Percentiles rank a stretch among this genome's conserved stretches.
Conservation (phyloP, 2,888 invertebrate genomes). For the Lithophane socia region DNA sequence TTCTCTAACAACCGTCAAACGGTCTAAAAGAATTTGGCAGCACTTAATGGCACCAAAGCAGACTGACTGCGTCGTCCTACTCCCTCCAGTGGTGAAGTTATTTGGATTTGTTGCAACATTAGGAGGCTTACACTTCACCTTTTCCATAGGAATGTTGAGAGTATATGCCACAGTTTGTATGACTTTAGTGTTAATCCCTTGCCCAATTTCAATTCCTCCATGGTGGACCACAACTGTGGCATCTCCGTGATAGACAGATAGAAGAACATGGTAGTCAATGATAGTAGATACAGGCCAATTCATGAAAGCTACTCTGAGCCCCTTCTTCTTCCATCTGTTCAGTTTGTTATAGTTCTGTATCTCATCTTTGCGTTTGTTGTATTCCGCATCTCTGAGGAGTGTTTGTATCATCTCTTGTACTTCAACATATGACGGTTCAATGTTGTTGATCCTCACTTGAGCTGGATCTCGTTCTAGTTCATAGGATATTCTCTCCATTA, state of each 20-base stretch:
- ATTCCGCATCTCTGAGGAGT: conserved; percentile 84
- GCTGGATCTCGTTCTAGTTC: conserved; percentile 89
- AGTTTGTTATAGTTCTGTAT: conserved; percentile 91
- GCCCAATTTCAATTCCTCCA: conserved; percentile 94
- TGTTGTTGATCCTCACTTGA: conserved; percentile 84
- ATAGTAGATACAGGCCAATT: conserved; percentile 90
- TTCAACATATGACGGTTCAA: conserved; percentile 84
- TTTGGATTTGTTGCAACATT: conserved; percentile 92
- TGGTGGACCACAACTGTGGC: conserved; percentile 93
- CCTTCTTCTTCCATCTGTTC: conserved; percentile 95
- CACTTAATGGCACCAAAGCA: conserved; percentile 81
- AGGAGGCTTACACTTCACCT: conserved; percentile 92
- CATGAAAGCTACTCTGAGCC: conserved; percentile 92
- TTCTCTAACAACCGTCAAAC: conserved; percentile 84
- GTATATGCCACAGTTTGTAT: conserved; percentile 92
- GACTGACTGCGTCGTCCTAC: conserved; percentile 81
- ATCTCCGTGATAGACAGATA: conserved; percentile 93
- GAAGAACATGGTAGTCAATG: conserved; percentile 90
- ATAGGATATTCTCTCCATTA: conserved; percentile 92
- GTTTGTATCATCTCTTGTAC: conserved; percentile 75
- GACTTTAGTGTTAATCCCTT: conserved; percentile 94
- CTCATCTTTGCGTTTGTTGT: conserved; percentile 88
- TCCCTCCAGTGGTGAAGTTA: conserved; percentile 91
- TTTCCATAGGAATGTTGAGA: conserved; percentile 92
- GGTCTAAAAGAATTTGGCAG: conserved; percentile 87